A percentile compares a stretch with the other conserved stretches of the same genome.
These are phyloP conservation scores for Drosophila affinis DNA, from an alignment of 2,888 invertebrate genomes.

Conservation along the genomic window DNA sequence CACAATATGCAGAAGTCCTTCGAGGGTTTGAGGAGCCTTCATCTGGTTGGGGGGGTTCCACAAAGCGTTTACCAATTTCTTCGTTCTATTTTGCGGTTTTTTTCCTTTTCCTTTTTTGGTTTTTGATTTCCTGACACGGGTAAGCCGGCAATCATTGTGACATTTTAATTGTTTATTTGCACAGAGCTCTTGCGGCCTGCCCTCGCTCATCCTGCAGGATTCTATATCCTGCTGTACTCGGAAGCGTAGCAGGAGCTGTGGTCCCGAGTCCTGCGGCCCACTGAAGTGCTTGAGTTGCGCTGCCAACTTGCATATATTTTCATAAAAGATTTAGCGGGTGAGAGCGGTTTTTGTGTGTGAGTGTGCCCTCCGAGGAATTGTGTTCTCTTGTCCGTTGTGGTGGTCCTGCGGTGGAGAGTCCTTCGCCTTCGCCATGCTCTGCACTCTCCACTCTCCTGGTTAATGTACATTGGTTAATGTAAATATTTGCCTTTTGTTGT, in stretches of 20 bases:
- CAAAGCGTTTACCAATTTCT: slow-evolving; percentile 66
- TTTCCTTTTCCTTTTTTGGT: slow-evolving; percentile 51
- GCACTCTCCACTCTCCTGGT: slow-evolving; percentile 13
- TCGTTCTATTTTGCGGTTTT: slow-evolving; percentile 41
- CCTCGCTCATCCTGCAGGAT: slow-evolving; percentile 23
- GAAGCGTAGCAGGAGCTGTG: slow-evolving; percentile 31
- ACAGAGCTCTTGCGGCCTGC: slow-evolving; percentile 52
- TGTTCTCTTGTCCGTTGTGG: slow-evolving; percentile 8
- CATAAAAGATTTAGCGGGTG: slow-evolving; percentile 71
- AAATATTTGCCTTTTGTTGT: slow-evolving; percentile 75
- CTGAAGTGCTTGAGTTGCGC: slow-evolving; percentile 57
- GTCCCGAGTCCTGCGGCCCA: slow-evolving; percentile 32
- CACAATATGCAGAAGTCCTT: slow-evolving; percentile 58
- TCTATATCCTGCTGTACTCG: slow-evolving; percentile 27
- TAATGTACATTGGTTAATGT: slow-evolving; percentile 59
- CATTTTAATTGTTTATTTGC: slow-evolving; percentile 80
- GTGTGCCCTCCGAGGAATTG: slow-evolving; percentile 28
- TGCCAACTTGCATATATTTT: slow-evolving; percentile 65
- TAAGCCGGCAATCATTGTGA: slow-evolving; percentile 78
- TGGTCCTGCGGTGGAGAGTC: slow-evolving; percentile 40
- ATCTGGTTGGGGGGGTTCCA: slow-evolving; percentile 46
- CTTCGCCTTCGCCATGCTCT: slow-evolving; percentile 19
- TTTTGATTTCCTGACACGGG: slow-evolving; percentile 80
- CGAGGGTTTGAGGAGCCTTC: slow-evolving; percentile 10
- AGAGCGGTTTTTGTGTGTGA: slow-evolving; percentile 42